Evolutionary conservation across 2,888 invertebrate species (phyloP).

Genomic region (Alcis repandata): DNA sequence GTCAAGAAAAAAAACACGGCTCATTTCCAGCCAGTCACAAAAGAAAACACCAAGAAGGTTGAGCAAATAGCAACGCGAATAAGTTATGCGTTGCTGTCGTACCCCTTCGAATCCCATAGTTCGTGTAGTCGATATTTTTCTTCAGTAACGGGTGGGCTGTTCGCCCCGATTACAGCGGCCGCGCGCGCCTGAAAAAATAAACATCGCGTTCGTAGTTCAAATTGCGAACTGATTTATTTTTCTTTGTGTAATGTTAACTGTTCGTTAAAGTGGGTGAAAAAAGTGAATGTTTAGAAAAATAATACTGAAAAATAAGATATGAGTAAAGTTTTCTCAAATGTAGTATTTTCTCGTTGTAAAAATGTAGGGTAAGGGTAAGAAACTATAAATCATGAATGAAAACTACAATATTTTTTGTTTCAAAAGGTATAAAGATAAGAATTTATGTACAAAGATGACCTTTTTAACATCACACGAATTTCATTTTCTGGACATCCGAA

Average conservation of each 20-base stretch:
- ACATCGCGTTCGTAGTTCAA: conserved; percentile 30
- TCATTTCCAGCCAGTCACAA: conserved; percentile 47
- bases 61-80: conserved; percentile 74
- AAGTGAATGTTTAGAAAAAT: not conserved
- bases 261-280: not conserved
- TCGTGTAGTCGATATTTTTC: conserved; percentile 49
- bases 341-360: not conserved
- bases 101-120: conserved; percentile 38
- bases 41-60: conserved; percentile 81
- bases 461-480: no score
- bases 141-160: conserved; percentile 47
- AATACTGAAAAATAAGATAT: not conserved
- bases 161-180: conserved; percentile 30
- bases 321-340: no score
- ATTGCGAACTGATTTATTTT: conserved; percentile 8
- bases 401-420: no score
- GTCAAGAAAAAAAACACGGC: conserved; percentile 70
- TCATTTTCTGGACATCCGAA: no score
- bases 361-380: no score
- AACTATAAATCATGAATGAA: no score
- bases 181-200: conserved; percentile 36
- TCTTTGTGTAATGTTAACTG: not conserved
- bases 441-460: no score
- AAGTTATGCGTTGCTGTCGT: conserved; percentile 36
- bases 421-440: no score